phyloP scores from a whole-genome alignment of 2,113 vertebrate genomes.

The Erythrolamprus reginae region DNA sequence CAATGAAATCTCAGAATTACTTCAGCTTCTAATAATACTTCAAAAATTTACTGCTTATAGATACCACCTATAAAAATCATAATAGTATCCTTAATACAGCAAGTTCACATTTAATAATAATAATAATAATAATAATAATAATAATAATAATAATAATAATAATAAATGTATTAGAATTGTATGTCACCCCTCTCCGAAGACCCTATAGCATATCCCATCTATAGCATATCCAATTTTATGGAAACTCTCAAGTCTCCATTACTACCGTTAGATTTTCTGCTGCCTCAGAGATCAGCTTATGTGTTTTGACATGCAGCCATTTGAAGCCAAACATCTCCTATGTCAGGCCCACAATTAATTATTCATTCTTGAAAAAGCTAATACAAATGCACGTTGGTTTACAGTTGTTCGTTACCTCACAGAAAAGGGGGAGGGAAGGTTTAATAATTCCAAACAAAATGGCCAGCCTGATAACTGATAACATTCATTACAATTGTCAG shows the following conservation, averaged over 20 bases:
- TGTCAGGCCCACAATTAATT: constrained; percentile 14
- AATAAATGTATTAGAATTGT: too few relatives aligned
- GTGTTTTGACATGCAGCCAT: constrained; percentile 43
- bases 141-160: too few relatives aligned
- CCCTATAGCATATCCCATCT: too few relatives aligned
- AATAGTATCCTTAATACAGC: not conserved
- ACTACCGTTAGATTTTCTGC: not conserved
- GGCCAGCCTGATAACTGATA: constrained; percentile 35
- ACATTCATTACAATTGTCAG: constrained; percentile 52
- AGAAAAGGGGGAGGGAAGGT: constrained; percentile 27
- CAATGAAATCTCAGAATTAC: not conserved
- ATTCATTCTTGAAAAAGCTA: constrained; percentile 40
- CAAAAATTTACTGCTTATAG: rapidly evolving
- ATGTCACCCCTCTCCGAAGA: too few relatives aligned
- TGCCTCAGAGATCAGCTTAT: constrained; percentile 16
- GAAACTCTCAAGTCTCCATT: not conserved
- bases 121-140: too few relatives aligned
- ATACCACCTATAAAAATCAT: not conserved
- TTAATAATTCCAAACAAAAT: constrained; percentile 60
- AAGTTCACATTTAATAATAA: not conserved
- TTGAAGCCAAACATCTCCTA: not conserved
- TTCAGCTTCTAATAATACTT: not conserved
- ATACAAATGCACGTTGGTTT: constrained; percentile 11
- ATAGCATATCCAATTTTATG: not conserved
- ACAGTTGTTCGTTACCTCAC: constrained; percentile 59